Percentiles rank a stretch among this genome's conserved stretches.
Evolutionary conservation across 2,797 vertebrate species (phyloP).

Genomic region (Sylvilagus floridanus): DNA sequence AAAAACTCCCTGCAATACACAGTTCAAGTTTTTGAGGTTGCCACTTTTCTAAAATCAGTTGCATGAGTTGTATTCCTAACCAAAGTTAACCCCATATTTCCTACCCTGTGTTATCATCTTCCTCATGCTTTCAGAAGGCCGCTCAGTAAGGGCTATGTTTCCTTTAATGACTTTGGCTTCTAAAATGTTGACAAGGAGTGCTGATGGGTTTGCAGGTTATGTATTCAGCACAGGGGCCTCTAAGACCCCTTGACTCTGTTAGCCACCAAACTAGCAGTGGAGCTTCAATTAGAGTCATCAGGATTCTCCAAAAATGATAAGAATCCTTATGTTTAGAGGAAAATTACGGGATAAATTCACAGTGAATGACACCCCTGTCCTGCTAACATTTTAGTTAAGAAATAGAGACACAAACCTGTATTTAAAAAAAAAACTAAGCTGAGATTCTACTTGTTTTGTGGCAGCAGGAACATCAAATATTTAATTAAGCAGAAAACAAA

Average conservation of each 20-base stretch:
- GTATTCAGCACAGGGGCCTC: neutral
- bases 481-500: neutral
- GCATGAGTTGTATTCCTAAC: neutral
- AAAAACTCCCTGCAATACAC: neutral
- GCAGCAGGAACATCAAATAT: neutral
- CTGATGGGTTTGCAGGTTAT: neutral
- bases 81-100: neutral
- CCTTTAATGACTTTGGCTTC: neutral
- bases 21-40: neutral
- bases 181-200: neutral
- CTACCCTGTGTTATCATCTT: neutral
- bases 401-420: neutral
- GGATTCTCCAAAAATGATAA: neutral
- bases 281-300: neutral
- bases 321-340: neutral
- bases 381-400: neutral
- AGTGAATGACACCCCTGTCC: neutral
- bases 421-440: conserved; percentile 13
- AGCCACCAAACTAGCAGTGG: neutral
- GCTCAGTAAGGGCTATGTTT: neutral
- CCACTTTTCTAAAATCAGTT: neutral
- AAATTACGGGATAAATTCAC: neutral
- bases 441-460: neutral
- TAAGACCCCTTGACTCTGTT: neutral
- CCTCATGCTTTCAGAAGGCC: neutral